phyloP scores from a whole-genome alignment of 2,113 vertebrate species.

The Gymnarchus niloticus region DNA sequence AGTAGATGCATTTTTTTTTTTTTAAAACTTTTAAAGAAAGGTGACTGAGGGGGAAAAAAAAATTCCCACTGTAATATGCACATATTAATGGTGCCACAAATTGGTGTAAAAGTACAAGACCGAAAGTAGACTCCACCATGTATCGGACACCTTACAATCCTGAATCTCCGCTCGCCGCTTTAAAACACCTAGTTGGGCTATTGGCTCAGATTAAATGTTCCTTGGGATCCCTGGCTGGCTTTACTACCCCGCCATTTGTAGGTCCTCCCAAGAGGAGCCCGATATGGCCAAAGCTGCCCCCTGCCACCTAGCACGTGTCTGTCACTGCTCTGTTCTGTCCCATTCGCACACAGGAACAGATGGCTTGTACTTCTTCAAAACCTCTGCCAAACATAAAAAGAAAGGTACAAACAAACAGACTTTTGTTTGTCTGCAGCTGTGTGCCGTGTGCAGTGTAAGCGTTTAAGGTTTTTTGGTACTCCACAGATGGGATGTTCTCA shows the following conservation, averaged over 20 bases:
- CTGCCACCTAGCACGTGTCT: neutral
- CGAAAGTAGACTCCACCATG: too few relatives aligned
- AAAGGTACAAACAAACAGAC: constrained; percentile 68
- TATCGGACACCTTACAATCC: too few relatives aligned
- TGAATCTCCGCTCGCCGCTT: too few relatives aligned
- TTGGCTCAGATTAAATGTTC: too few relatives aligned
- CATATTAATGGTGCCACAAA: neutral
- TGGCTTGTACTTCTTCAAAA: constrained; percentile 84
- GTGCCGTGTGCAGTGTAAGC: neutral
- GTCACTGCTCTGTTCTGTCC: constrained; percentile 26
- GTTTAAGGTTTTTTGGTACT: constrained; percentile 14
- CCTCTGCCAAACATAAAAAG: constrained; percentile 88
- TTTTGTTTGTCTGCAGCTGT: constrained; percentile 17
- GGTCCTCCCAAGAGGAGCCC: neutral
- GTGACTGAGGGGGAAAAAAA: too few relatives aligned
- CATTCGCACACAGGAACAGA: constrained; percentile 72
- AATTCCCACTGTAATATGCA: neutral
- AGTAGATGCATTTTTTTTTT: neutral
- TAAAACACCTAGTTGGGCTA: too few relatives aligned
- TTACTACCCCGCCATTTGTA: too few relatives aligned
- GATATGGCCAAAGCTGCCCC: neutral
- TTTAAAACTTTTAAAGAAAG: too few relatives aligned
- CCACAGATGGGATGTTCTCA: neutral
- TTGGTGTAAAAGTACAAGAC: too few relatives aligned
- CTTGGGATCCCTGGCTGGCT: too few relatives aligned